phyloP scores from a whole-genome alignment of 2,888 invertebrate genomes.

The Drosophila mercatorum region DNA sequence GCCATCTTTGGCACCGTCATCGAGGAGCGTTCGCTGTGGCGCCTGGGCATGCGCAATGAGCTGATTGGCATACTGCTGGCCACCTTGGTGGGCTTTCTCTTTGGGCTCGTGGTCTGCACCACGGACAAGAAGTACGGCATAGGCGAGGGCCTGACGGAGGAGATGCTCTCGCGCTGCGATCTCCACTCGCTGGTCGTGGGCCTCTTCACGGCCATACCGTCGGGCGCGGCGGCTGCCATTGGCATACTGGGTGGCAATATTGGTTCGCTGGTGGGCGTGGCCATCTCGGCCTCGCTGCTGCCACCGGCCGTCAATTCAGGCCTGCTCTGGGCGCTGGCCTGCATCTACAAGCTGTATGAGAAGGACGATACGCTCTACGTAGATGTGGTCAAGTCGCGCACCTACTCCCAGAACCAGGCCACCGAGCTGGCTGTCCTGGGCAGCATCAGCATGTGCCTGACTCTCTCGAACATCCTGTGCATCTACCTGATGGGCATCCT shows the following conservation, averaged over 20 bases:
- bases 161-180: slow-evolving; percentile 89
- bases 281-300: slow-evolving; percentile 91
- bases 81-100: slow-evolving; percentile 88
- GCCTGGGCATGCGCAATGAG: slow-evolving; percentile 88
- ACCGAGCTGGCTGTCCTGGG: slow-evolving; percentile 88
- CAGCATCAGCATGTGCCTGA: slow-evolving; percentile 89
- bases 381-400: slow-evolving; percentile 84
- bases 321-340: slow-evolving; percentile 88
- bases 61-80: slow-evolving; percentile 88
- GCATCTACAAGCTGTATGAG: slow-evolving; percentile 86
- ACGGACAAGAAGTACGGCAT: slow-evolving; percentile 86
- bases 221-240: slow-evolving; percentile 91
- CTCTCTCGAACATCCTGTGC: slow-evolving; percentile 90
- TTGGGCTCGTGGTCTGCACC: slow-evolving; percentile 87
- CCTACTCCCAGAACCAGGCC: slow-evolving; percentile 87
- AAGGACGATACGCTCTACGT: slow-evolving; percentile 84
- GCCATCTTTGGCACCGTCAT: slow-evolving; percentile 91
- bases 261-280: slow-evolving; percentile 92
- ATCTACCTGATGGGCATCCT: slow-evolving; percentile 89
- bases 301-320: slow-evolving; percentile 93
- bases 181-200: slow-evolving; percentile 89
- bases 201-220: slow-evolving; percentile 90
- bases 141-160: slow-evolving; percentile 88
- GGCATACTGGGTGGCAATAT: slow-evolving; percentile 92
- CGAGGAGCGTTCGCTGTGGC: slow-evolving; percentile 87